Evolutionary conservation across 2,797 vertebrate species (phyloP), one percentile per base, ranked within the genome.

Genomic region (Falco rusticolus): DNA sequence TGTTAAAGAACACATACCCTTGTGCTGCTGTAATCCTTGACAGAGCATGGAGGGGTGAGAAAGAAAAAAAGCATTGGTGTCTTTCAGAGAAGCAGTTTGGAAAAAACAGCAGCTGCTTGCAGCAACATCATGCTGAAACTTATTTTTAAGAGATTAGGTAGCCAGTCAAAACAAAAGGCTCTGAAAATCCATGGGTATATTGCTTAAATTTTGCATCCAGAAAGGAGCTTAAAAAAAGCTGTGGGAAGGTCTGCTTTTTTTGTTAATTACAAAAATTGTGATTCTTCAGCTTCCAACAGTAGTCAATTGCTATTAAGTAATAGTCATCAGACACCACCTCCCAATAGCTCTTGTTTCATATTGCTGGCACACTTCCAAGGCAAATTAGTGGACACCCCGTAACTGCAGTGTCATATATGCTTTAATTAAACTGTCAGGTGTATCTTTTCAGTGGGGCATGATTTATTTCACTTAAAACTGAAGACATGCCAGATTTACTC

Each of bases 1-100:
- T 86, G 78, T 85, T 92, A 82, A 94, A 91, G 92, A 93, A 93
- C 80, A 78, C 93, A 94, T 95, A 96, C 80, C 26, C 93, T 94
- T 86, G 69, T 89, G 79, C 89, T 95, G 88, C 87, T 94, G 92
- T 94, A 96, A 95, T 96, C 72, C 50, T 70, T 90, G 56, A 74
- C 88, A 54, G 69, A 90, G 50, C 45, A 61, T 5, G 59, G 56
- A 19, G 24, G 64, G 91, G 61, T 51, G 79, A 75, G 84, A 89
- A 96, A 83, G 34, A 33, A 69, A 69, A 94, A 66, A 91, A 22
- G 10, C 29, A 47, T 60, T 54, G 11, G 63, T 88, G 50, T 76
- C 41, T 82, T 95, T 88, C 6, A 0, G 24, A 90, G 79, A 87
- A 87, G 57, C 6, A 61, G 26, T 87, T 92, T 60, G 5, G 17